Percentiles rank a stretch among this genome's conserved stretches.
Conservation (phyloP, 2,888 invertebrate species). For the Frankliniella fusca region DNA sequence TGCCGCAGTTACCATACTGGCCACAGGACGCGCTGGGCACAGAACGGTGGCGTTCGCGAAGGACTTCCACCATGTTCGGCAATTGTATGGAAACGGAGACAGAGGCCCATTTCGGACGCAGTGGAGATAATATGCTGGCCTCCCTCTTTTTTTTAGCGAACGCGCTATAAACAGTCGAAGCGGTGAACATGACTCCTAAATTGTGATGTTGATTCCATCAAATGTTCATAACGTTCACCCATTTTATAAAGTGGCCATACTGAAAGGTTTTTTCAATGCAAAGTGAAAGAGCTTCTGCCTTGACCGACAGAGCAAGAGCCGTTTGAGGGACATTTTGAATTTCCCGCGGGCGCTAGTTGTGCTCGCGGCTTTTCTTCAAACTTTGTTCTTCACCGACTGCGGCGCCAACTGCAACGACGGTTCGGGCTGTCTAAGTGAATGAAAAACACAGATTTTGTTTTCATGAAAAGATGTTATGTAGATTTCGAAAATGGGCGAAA, state of each 20-base stretch:
- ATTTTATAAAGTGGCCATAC: no score
- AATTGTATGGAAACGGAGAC: neutral
- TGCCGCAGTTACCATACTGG: neutral
- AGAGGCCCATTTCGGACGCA: no score
- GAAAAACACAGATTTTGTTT: neutral
- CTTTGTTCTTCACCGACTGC: conserved; percentile 16
- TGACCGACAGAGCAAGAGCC: no score
- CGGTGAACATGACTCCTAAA: no score
- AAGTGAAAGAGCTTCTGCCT: no score
- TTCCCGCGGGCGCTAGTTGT: neutral
- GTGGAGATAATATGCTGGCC: no score
- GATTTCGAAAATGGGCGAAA: conserved; percentile 47
- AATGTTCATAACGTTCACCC: no score
- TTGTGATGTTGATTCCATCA: no score
- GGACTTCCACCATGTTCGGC: neutral
- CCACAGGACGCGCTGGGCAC: neutral
- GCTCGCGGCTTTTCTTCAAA: neutral
- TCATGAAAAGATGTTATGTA: neutral
- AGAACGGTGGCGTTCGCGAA: neutral
- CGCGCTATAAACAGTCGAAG: no score
- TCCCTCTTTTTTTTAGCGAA: no score
- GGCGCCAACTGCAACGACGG: conserved; percentile 21
- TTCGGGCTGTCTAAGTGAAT: neutral
- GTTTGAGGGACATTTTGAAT: neutral
- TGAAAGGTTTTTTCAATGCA: no score